Evolutionary conservation across 64 coral and sea anemone species (phyloP), one percentile per base, ranked within the genome.

Genomic region (Pachyseris speciosa): DNA sequence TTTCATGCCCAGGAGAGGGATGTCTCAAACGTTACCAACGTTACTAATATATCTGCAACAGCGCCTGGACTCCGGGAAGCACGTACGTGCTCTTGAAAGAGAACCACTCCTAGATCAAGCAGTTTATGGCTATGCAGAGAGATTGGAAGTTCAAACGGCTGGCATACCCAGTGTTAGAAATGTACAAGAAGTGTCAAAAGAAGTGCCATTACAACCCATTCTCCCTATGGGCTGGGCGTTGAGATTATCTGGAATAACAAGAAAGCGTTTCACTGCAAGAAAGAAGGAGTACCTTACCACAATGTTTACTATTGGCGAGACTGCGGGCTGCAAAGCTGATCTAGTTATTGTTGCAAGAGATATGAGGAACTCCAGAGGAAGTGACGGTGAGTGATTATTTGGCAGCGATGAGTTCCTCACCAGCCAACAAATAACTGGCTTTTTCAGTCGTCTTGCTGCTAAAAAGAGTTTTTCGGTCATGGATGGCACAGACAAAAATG

Each of bases 391-490:
- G 22, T 69, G 67, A 13, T 53, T 88, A 50, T 88, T 88, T 24
- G n/a, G 7, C 9, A 32, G 84, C 22, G 84, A 87, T 29, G 84
- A 70, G 34, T 87, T 87, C 68, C 84, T 87, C 17, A 87, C 67
- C 40, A 52, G 25, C 26, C 84, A 87, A 58, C 85, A 87, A 41
- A 87, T 87, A 37, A 34, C 48, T 11, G 75, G 86, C 52, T 88
- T 88, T 57, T 87, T 74, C 84, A 72, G 37, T 85, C 57, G 36
- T 22, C 63, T 85, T 41, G 59, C 81, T 27, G 58, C 81, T 25
- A 85, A 63, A 17, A 69, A 69, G 66, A 69, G 66, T 12, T 69
- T 69, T 36, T 37, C 32, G 2, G 66, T 33, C 29, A 34, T 11
- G 8, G 66, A 69, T 12, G 66, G 16, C 50, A 69, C 4, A 2